phyloP scores from a whole-genome alignment of 2,888 invertebrate species.

The Netelia virgata region DNA sequence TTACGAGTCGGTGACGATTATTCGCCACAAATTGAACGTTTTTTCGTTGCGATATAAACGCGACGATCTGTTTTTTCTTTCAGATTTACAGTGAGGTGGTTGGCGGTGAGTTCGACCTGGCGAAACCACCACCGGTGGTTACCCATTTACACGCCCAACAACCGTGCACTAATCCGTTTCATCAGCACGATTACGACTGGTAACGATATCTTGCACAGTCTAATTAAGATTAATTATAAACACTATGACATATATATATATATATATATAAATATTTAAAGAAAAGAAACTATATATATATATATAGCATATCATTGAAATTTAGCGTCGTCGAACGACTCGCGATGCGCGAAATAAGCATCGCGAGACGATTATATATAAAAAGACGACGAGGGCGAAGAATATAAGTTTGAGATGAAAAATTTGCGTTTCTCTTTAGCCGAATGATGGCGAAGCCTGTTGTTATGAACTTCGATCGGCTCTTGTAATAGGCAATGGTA shows the following conservation, averaged over 20 bases:
- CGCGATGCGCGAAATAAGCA: background rate
- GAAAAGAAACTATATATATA: background rate
- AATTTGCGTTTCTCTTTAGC: background rate
- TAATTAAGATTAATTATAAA: constrained; percentile 52
- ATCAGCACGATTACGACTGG: constrained; percentile 84
- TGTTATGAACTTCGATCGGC: background rate
- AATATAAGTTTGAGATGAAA: constrained; percentile 5
- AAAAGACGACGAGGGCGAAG: background rate
- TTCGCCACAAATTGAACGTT: constrained; percentile 3
- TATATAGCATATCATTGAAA: background rate
- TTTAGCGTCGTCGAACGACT: too few species aligned
- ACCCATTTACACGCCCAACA: constrained; percentile 84
- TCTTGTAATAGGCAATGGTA: background rate
- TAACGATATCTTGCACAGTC: constrained; percentile 74
- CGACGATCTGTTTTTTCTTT: constrained; percentile 12
- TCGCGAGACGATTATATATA: background rate
- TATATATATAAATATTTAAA: constrained; percentile 18
- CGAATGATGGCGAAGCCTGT: background rate
- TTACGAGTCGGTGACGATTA: background rate
- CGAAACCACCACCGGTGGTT: constrained; percentile 79
- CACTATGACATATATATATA: constrained; percentile 22
- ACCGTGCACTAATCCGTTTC: constrained; percentile 83
- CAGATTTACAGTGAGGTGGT: constrained; percentile 82
- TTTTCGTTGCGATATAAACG: constrained; percentile 4
- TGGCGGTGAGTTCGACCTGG: constrained; percentile 77